Conservation (phyloP, 1,140 invertebrate species). For the Drosophila rufa region DNA sequence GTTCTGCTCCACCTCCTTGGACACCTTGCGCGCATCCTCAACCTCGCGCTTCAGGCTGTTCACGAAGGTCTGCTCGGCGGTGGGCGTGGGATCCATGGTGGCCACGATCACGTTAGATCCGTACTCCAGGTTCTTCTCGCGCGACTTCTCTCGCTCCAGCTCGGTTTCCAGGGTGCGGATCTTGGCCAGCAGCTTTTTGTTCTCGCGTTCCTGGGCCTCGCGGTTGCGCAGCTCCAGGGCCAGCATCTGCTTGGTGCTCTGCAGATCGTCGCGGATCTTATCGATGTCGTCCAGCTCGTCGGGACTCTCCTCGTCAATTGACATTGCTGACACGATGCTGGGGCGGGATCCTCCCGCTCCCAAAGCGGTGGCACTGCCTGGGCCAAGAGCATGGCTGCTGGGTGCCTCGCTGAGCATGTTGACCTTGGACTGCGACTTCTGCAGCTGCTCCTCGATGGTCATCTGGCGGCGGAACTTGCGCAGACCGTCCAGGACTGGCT, state of each 20-base stretch:
- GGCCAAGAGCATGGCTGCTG: constrained; percentile 85
- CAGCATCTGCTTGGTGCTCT: constrained; percentile 95
- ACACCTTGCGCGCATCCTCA: constrained; percentile 90
- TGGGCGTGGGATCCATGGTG: constrained; percentile 81
- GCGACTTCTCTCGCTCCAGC: constrained; percentile 88
- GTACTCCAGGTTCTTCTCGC: constrained; percentile 88
- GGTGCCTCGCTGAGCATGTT: constrained; percentile 79
- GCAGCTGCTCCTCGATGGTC: constrained; percentile 94
- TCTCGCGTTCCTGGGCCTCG: constrained; percentile 93
- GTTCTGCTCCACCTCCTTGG: constrained; percentile 92
- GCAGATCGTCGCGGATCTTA: constrained; percentile 94
- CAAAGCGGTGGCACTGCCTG: constrained; percentile 40
- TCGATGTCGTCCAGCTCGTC: constrained; percentile 96
- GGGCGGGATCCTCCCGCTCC: constrained; percentile 86
- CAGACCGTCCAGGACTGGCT: constrained; percentile 92
- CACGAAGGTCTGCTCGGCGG: constrained; percentile 87
- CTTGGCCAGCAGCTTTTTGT: constrained; percentile 91
- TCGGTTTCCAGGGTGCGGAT: constrained; percentile 92
- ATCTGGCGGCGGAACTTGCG: constrained; percentile 94
- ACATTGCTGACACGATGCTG: constrained; percentile 72
- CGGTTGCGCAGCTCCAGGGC: constrained; percentile 94
- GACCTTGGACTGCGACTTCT: constrained; percentile 91
- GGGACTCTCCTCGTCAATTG: constrained; percentile 87
- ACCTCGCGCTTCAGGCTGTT: constrained; percentile 91
- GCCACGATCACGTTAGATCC: constrained; percentile 79